Conservation (phyloP, 2,113 vertebrate species). For the Grammomys dolichurus region DNA sequence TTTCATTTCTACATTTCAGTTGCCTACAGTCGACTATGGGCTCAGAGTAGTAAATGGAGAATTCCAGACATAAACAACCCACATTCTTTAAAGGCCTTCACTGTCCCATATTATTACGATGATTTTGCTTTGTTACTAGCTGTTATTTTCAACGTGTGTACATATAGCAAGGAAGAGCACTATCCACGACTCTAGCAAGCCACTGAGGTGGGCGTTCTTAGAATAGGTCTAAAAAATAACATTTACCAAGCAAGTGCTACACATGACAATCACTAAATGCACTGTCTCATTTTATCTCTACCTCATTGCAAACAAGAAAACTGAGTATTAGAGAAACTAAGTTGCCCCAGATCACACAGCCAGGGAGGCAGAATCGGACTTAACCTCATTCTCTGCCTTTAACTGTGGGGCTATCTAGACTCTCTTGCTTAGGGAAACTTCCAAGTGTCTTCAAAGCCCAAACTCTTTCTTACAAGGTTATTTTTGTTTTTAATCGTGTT, state of each 20-base stretch:
- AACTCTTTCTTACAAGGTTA: background rate
- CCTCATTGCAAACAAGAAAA: background rate
- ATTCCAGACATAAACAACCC: background rate
- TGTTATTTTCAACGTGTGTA: background rate
- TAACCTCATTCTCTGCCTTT: slow-evolving; percentile 50
- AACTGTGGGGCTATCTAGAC: background rate
- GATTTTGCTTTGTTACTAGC: background rate
- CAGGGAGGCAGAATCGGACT: background rate
- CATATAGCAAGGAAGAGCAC: background rate
- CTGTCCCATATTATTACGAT: background rate
- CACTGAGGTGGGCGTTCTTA: background rate
- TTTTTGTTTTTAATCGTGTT: background rate
- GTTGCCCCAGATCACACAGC: slow-evolving; percentile 12
- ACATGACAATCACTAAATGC: background rate
- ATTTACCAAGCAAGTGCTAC: background rate
- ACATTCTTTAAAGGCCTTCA: background rate
- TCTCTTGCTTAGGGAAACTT: background rate
- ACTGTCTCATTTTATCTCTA: background rate
- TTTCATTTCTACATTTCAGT: background rate
- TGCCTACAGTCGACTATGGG: background rate
- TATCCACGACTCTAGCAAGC: background rate
- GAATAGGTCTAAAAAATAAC: background rate
- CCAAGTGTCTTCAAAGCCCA: background rate
- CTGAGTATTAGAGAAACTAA: slow-evolving; percentile 49
- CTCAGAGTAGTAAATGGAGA: background rate